Conservation (phyloP, 2,113 vertebrate species). For the Ammodytes marinus region DNA sequence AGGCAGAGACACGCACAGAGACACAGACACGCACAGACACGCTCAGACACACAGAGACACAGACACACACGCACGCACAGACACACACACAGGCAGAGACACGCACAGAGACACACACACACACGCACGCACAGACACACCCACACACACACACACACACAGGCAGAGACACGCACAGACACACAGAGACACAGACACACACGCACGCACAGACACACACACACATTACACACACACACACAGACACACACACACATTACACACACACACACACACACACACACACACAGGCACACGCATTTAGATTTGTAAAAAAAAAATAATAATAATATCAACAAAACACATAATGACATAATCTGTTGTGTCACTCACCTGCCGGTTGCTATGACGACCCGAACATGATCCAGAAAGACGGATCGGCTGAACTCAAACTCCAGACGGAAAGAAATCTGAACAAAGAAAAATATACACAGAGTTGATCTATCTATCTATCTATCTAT, state of each 20-base stretch:
- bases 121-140: neutral
- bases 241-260: neutral
- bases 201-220: neutral
- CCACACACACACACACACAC: neutral
- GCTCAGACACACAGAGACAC: slow-evolving; percentile 24
- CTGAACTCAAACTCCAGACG: slow-evolving; percentile 95
- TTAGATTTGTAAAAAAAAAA: no score
- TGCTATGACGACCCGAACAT: slow-evolving; percentile 83
- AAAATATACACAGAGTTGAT: no score
- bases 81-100: neutral
- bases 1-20: no score
- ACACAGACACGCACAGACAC: neutral
- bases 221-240: neutral
- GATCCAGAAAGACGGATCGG: slow-evolving; percentile 87
- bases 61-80: neutral
- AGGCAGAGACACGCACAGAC: neutral
- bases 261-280: neutral
- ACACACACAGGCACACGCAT: neutral
- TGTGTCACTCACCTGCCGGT: slow-evolving; percentile 84
- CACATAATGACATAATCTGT: neutral
- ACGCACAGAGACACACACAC: slow-evolving; percentile 15
- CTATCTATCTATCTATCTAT: no score
- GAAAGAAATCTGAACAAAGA: slow-evolving; percentile 88
- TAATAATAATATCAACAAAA: neutral
- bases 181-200: slow-evolving; percentile 6